Percentiles rank a stretch among this genome's conserved stretches.
Evolutionary conservation across 2,888 invertebrate species (phyloP).

Genomic region (Eupeodes luniger): DNA sequence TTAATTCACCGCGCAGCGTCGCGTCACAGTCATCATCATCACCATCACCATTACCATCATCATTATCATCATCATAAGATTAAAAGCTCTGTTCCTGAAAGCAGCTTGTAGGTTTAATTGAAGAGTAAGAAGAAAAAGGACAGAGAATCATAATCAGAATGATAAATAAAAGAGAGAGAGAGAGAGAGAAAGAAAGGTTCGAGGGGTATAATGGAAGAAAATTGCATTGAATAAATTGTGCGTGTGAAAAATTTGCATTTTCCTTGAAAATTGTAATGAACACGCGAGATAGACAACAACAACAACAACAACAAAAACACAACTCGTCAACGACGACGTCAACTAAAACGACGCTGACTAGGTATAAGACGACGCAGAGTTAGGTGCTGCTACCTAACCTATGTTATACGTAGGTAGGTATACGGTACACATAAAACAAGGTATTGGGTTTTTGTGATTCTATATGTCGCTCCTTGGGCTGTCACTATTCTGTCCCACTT

Average conservation of each 20-base stretch:
- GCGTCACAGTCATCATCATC: slow-evolving; percentile 21
- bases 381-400: not conserved
- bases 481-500: slow-evolving; percentile 62
- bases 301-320: too few species aligned
- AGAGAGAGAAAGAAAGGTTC: not conserved
- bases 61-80: slow-evolving; percentile 41
- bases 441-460: slow-evolving; percentile 2
- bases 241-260: slow-evolving; percentile 66
- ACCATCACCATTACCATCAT: slow-evolving; percentile 32
- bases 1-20: slow-evolving; percentile 38
- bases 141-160: not conserved
- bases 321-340: slow-evolving; percentile 5
- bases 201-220: not conserved
- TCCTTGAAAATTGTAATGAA: slow-evolving; percentile 56
- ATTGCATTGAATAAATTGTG: slow-evolving; percentile 53
- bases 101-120: not conserved
- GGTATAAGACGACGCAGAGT: not conserved
- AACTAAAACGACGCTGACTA: not conserved
- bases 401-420: not conserved
- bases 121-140: not conserved
- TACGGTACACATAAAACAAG: not conserved
- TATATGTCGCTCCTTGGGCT: slow-evolving; percentile 42
- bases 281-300: slow-evolving; percentile 42
- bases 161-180: slow-evolving; percentile 6
- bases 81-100: slow-evolving; percentile 27